Conservation (phyloP, 2,113 vertebrate species). For the Neoarius graeffei region DNA sequence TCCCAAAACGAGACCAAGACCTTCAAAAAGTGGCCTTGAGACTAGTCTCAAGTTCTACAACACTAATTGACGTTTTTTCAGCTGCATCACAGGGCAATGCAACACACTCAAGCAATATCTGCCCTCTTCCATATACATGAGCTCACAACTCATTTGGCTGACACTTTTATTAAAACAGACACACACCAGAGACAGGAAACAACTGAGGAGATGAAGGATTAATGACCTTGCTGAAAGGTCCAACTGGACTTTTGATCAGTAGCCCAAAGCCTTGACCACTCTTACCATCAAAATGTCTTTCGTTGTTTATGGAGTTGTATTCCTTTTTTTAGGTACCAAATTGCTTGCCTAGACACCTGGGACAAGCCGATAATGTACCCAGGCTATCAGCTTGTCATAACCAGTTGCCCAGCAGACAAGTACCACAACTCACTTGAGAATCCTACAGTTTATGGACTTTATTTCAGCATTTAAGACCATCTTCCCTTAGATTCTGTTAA, state of each 20-base stretch:
- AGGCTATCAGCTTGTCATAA: too few relatives aligned
- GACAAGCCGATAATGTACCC: not conserved
- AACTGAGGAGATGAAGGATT: not conserved
- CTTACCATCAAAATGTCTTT: not conserved
- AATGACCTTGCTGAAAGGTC: not conserved
- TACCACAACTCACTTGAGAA: too few relatives aligned
- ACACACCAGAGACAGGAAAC: not conserved
- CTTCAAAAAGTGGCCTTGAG: too few relatives aligned
- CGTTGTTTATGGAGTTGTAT: not conserved
- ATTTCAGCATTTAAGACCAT: too few relatives aligned
- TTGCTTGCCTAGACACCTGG: not conserved
- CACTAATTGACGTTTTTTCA: not conserved
- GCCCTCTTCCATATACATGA: not conserved
- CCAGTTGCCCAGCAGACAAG: not conserved
- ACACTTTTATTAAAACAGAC: not conserved
- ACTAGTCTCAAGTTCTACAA: too few relatives aligned
- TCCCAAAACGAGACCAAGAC: too few relatives aligned
- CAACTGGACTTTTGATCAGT: not conserved
- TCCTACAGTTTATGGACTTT: too few relatives aligned
- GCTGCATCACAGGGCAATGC: not conserved
- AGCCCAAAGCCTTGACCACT: not conserved
- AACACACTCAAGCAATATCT: not conserved
- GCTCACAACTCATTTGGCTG: not conserved
- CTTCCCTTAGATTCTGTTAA: too few relatives aligned
- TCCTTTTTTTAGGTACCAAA: not conserved